Percentiles rank a stretch among this genome's conserved stretches.
These are phyloP conservation scores for Triplophysa rosa DNA, from an alignment of 2,113 vertebrate species.

Conservation along the genomic window DNA sequence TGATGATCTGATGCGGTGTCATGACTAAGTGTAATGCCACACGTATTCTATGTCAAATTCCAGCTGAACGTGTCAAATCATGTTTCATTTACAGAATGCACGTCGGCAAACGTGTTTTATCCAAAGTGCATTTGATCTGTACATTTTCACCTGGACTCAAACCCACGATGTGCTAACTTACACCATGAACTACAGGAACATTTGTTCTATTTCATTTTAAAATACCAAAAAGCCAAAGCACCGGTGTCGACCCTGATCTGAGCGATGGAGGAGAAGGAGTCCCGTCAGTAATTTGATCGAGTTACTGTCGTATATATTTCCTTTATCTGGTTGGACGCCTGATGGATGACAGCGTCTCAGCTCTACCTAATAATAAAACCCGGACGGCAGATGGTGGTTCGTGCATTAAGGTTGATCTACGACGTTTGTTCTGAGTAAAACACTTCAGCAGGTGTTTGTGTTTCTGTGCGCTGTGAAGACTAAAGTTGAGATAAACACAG, in stretches of 20 bases:
- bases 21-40: background rate
- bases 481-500: no score
- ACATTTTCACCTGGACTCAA: no score
- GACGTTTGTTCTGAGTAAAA: constrained; percentile 11
- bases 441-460: background rate
- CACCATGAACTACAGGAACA: no score
- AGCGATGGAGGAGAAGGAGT: background rate
- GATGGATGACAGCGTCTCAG: constrained; percentile 49
- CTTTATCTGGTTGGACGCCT: constrained; percentile 39
- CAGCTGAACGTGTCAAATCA: background rate
- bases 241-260: background rate
- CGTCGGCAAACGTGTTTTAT: no score
- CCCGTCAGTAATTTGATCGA: background rate
- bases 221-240: no score
- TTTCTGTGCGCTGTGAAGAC: background rate
- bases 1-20: background rate
- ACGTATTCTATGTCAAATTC: no score
- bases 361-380: constrained; percentile 7
- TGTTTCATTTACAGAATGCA: background rate
- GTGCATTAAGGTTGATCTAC: constrained; percentile 38
- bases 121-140: no score
- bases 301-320: background rate
- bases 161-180: no score
- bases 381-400: constrained; percentile 48
- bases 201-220: no score